These are phyloP conservation scores for Sula dactylatra DNA, from an alignment of 2,113 vertebrate genomes.

Conservation along the genomic window DNA sequence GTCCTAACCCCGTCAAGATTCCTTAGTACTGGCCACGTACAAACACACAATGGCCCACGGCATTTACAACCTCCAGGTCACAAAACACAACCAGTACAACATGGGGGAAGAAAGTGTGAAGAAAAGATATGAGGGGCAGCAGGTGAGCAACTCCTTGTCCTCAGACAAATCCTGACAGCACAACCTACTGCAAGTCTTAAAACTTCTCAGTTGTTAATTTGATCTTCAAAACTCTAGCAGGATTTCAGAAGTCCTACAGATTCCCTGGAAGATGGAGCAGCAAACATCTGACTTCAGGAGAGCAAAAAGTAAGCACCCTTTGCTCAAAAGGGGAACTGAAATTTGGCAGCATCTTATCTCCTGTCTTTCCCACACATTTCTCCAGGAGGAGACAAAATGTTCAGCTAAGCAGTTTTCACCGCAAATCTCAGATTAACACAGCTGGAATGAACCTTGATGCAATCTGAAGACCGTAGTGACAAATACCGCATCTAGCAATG, in stretches of 20 bases:
- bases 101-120: neutral
- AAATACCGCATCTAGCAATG: neutral
- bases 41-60: fast-evolving
- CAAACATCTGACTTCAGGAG: neutral
- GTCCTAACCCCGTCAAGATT: neutral
- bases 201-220: neutral
- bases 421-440: neutral
- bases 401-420: neutral
- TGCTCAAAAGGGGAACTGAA: neutral
- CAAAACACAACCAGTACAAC: neutral
- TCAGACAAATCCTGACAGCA: neutral
- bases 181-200: neutral
- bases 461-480: neutral
- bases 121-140: neutral
- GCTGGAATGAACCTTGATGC: neutral
- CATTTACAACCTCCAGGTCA: neutral
- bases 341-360: neutral
- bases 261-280: neutral
- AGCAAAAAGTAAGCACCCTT: neutral
- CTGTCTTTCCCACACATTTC: neutral
- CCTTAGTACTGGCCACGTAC: neutral
- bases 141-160: neutral
- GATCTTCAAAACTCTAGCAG: neutral
- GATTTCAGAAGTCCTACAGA: neutral
- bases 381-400: neutral